Evolutionary conservation across 2,888 invertebrate species (phyloP), one percentile per base, ranked within the genome.

Genomic region (Meiosimyza platycephala): DNA sequence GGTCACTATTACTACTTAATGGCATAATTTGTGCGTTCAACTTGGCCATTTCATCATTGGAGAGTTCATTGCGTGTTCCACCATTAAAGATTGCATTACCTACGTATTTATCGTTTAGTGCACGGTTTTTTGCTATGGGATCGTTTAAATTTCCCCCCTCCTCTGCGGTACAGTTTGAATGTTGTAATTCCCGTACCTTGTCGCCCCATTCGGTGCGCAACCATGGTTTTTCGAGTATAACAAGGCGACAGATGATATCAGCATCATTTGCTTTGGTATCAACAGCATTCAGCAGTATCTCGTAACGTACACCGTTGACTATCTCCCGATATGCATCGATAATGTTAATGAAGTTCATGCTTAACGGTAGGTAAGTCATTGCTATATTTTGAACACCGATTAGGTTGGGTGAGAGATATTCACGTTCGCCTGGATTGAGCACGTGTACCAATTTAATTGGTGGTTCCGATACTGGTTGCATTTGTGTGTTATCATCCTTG

Each of bases 151-250:
- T 72, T 70, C 81, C 81, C 4, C 73, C 78, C 16, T 76, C 78
- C 66, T 89, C 87, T 64, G 87, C 85, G 2, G 92, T 92, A 81
- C 93, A 93, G 80, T 93, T 93, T 78, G 93, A 92, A 33, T 89
- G 87, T 64, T 90, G 83, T 72, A 93, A 88, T 15, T 90, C 88
- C 80, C 91, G 90, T 62, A 89, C 89, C 82, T 90, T 91, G 64
- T 89, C 89, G 50, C 90, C 90, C 84, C 89, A 88, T 15, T 88
- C 82, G 69, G 89, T 87, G 80, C 88, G 88, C 40, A 91, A 82
- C 92, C 93, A 93, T 1, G 92, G 91, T 80, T 91, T 91, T 82
- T 93, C 91, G 72, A 92, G 84, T 79, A 92, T 89, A 22, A 90
- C 89, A 75, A 93, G 84, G 77, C 90, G 89, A 82, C 93, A 93